These are phyloP conservation scores for Autographa pulchrina DNA, from an alignment of 2,888 invertebrate species.

Conservation along the genomic window DNA sequence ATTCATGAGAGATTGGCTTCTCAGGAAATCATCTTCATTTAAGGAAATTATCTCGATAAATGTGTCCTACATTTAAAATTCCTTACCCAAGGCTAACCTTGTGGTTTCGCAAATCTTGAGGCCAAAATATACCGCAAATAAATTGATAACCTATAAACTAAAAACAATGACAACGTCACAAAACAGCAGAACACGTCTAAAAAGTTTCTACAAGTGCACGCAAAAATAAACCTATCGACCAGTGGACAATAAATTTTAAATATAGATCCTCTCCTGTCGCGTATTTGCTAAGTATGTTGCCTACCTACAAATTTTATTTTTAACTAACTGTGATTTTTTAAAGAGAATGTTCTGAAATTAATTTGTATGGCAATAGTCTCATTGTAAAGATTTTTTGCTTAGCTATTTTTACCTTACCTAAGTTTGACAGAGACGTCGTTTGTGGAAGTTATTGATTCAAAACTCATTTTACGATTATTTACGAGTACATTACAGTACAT, in stretches of 20 bases:
- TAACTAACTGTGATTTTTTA: neutral
- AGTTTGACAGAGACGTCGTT: too few species aligned
- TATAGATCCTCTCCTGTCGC: neutral
- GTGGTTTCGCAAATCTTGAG: neutral
- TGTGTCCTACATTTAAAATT: too few species aligned
- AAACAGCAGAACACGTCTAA: conserved; percentile 23
- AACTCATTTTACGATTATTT: too few species aligned
- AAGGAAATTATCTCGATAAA: too few species aligned
- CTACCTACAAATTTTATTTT: neutral
- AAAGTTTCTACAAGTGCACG: conserved; percentile 30
- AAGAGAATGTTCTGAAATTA: too few species aligned
- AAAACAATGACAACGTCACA: conserved; percentile 32
- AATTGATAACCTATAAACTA: conserved; percentile 25
- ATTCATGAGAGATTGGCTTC: conserved; percentile 20
- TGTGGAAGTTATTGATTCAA: too few species aligned
- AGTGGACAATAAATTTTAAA: neutral
- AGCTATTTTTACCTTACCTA: too few species aligned
- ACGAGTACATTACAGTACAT: too few species aligned
- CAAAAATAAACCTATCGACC: neutral
- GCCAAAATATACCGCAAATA: conserved; percentile 13
- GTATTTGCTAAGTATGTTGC: neutral
- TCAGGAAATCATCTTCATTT: conserved; percentile 1
- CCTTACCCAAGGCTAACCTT: conserved; percentile 12
- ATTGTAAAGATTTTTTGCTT: too few species aligned
- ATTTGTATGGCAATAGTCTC: too few species aligned